Evolutionary conservation across 1,140 invertebrate genomes (phyloP).

Genomic region (Hycleus phaleratus): DNA sequence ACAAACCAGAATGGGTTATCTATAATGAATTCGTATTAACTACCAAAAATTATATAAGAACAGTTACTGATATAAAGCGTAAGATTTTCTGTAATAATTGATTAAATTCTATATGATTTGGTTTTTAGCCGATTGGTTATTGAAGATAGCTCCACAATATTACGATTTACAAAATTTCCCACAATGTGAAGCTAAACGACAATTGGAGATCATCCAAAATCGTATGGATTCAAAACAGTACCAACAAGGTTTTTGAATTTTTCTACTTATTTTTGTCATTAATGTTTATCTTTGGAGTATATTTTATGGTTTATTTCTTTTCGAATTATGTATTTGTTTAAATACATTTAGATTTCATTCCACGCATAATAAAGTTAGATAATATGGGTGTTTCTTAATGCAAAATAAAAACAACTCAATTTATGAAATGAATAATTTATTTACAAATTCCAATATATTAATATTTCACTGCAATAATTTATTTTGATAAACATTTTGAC

Average conservation of each 20-base stretch:
- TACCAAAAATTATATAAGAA: constrained; percentile 98
- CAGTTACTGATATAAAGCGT: constrained; percentile 98
- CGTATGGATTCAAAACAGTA: constrained; percentile 80
- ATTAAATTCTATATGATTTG: constrained; percentile 18
- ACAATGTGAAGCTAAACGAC: constrained; percentile 90
- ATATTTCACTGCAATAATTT: not conserved
- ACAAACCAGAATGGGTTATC: constrained; percentile 99
- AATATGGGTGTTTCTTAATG: too few species aligned
- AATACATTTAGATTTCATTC: too few species aligned
- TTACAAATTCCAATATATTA: not conserved
- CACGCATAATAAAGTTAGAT: too few species aligned
- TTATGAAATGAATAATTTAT: not conserved
- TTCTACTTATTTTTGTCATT: too few species aligned
- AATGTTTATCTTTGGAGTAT: too few species aligned
- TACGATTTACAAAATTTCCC: constrained; percentile 98
- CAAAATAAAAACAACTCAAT: too few species aligned
- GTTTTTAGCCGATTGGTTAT: constrained; percentile 81
- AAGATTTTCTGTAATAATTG: constrained; percentile 40
- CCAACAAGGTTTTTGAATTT: constrained; percentile 64
- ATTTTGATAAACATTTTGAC: too few species aligned
- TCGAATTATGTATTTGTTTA: too few species aligned
- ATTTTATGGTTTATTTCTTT: too few species aligned
- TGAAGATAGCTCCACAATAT: constrained; percentile 94
- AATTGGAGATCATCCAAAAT: constrained; percentile 77
- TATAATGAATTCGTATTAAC: constrained; percentile 99